Percentiles rank a stretch among this genome's conserved stretches.
Evolutionary conservation across 2,113 vertebrate genomes (phyloP).

Genomic region (Gambusia holbrooki): DNA sequence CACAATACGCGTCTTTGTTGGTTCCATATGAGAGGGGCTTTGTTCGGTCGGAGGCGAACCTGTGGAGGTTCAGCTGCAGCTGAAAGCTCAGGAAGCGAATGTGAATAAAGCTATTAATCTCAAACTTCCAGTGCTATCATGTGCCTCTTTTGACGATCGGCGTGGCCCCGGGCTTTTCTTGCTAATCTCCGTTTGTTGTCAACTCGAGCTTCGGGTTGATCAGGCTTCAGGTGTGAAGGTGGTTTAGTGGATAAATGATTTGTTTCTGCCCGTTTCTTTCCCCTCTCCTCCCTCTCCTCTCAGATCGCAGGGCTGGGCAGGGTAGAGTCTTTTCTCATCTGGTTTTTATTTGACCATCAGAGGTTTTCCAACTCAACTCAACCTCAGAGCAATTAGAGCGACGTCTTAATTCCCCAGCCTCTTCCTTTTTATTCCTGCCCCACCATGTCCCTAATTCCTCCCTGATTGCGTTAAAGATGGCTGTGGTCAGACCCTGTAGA

Average conservation of each 20-base stretch:
- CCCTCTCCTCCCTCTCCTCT: conserved; percentile 1
- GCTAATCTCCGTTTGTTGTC: conserved; percentile 24
- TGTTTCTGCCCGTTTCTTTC: background rate
- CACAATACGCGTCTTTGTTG: conserved; percentile 73
- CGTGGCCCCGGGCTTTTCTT: conserved; percentile 5
- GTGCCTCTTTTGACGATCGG: conserved; percentile 4
- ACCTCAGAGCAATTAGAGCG: conserved; percentile 66
- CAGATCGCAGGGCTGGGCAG: conserved; percentile 33
- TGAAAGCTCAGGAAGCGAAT: conserved; percentile 23
- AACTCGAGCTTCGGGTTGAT: background rate
- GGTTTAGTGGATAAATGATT: conserved; percentile 3
- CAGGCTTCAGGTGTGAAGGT: conserved; percentile 11
- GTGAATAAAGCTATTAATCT: conserved; percentile 40
- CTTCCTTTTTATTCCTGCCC: conserved; percentile 61
- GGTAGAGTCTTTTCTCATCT: conserved; percentile 57
- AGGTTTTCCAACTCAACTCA: conserved; percentile 57
- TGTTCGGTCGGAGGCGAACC: conserved; percentile 52
- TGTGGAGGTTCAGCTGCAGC: conserved; percentile 42
- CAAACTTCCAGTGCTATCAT: conserved; percentile 34
- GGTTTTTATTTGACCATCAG: conserved; percentile 74
- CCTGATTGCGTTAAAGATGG: conserved; percentile 65
- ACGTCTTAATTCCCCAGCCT: conserved; percentile 68
- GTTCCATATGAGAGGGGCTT: conserved; percentile 65
- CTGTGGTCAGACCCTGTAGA: conserved; percentile 58
- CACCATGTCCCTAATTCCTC: conserved; percentile 59